phyloP scores from a whole-genome alignment of 2,113 vertebrate species.

The Sapayoa aenigma region DNA sequence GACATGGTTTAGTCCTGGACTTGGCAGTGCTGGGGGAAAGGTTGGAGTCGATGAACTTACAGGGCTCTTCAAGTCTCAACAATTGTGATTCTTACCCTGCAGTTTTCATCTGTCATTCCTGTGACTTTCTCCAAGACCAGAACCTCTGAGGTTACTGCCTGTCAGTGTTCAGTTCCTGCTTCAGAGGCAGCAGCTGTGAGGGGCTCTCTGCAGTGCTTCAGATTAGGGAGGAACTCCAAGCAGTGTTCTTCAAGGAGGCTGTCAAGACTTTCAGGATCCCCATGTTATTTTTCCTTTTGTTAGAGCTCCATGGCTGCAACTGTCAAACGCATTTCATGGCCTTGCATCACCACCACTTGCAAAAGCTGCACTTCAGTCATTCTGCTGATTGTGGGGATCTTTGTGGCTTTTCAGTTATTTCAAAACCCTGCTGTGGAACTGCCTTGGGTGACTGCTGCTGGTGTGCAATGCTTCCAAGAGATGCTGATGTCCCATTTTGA shows the following conservation, averaged over 20 bases:
- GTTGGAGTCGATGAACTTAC: not conserved
- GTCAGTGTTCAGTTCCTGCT: not conserved
- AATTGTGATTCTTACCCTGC: not conserved
- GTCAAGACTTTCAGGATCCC: not conserved
- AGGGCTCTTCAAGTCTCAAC: not conserved
- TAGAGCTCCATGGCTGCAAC: not conserved
- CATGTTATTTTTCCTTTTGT: not conserved
- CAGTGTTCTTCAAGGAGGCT: not conserved
- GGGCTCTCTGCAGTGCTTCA: not conserved
- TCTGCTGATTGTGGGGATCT: not conserved
- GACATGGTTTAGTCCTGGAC: not conserved
- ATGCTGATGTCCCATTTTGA: not conserved
- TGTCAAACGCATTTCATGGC: not conserved
- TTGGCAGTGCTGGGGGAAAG: not conserved
- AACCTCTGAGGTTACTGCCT: not conserved
- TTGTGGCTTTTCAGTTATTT: slow-evolving; percentile 51
- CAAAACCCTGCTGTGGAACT: not conserved
- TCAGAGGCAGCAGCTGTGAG: not conserved
- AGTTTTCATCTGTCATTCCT: not conserved
- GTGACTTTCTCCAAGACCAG: not conserved
- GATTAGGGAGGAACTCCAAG: not conserved
- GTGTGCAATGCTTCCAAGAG: not conserved
- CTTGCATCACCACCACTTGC: slow-evolving; percentile 1
- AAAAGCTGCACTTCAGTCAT: not conserved
- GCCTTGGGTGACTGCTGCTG: not conserved